Conservation (phyloP, 2,888 invertebrate species). For the Sinotaia quadrata region DNA sequence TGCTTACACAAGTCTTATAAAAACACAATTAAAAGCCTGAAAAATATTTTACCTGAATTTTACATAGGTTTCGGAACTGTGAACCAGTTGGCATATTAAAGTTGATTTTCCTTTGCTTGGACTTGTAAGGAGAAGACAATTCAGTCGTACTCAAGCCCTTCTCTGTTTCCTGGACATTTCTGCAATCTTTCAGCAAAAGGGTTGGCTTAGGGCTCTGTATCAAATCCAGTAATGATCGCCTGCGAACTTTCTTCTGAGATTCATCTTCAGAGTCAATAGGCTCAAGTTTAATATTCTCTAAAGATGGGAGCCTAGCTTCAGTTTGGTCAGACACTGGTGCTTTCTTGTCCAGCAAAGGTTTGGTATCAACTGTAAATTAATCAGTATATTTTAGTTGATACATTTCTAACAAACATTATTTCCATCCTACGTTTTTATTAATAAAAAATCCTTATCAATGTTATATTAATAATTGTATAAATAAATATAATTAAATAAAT, state of each 20-base stretch:
- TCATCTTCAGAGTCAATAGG: slow-evolving; percentile 34
- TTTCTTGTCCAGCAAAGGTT: no score
- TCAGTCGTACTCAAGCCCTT: neutral
- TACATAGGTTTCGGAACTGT: slow-evolving; percentile 42
- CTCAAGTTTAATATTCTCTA: slow-evolving; percentile 48
- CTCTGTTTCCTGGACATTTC: neutral
- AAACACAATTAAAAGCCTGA: neutral
- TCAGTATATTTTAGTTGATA: no score
- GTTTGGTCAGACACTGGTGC: no score
- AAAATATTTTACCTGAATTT: slow-evolving; percentile 42
- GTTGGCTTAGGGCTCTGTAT: slow-evolving; percentile 57
- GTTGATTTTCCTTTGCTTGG: slow-evolving; percentile 6
- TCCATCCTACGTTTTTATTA: no score
- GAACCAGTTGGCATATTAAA: slow-evolving; percentile 44
- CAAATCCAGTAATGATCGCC: slow-evolving; percentile 50
- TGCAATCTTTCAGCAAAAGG: slow-evolving; percentile 27
- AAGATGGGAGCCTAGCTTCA: slow-evolving; percentile 32
- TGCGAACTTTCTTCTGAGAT: slow-evolving; percentile 29
- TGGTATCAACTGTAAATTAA: no score
- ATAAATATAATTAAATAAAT: no score
- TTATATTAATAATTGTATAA: no score
- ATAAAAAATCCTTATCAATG: no score
- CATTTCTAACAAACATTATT: no score
- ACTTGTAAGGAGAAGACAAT: neutral
- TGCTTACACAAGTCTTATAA: neutral